Conservation (phyloP, 2,113 vertebrate species). For the Pogonocichla stellata region DNA sequence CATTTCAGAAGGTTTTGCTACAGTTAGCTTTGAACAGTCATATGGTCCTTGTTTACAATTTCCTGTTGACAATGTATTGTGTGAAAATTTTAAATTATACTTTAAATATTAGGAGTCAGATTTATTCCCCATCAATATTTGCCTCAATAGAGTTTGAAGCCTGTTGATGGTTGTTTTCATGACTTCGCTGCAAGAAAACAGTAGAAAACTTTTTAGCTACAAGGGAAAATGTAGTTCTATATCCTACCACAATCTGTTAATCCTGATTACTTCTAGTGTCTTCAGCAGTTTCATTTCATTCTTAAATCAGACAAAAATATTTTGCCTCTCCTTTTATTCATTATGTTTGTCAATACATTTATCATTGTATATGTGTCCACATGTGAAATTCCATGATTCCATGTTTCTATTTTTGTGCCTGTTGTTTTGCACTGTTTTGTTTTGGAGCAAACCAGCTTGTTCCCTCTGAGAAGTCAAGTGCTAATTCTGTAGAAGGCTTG, state of each 20-base stretch:
- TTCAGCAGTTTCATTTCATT: neutral
- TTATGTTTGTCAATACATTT: neutral
- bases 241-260: neutral
- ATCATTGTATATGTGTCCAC: neutral
- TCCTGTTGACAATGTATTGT: neutral
- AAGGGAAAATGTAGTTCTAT: neutral
- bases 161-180: neutral
- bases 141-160: neutral
- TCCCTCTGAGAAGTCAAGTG: neutral
- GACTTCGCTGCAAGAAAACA: neutral
- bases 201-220: neutral
- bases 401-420: neutral
- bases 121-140: neutral
- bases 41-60: neutral
- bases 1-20: neutral
- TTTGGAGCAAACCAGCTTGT: accelerated
- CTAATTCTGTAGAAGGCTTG: neutral
- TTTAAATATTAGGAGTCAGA: neutral
- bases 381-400: neutral
- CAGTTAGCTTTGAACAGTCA: neutral
- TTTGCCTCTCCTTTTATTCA: neutral
- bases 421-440: neutral
- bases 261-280: neutral
- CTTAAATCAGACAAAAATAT: neutral
- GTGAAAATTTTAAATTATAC: neutral